These are phyloP conservation scores for Rhinogobio ventralis DNA, from an alignment of 2,797 vertebrate genomes.

Conservation along the genomic window DNA sequence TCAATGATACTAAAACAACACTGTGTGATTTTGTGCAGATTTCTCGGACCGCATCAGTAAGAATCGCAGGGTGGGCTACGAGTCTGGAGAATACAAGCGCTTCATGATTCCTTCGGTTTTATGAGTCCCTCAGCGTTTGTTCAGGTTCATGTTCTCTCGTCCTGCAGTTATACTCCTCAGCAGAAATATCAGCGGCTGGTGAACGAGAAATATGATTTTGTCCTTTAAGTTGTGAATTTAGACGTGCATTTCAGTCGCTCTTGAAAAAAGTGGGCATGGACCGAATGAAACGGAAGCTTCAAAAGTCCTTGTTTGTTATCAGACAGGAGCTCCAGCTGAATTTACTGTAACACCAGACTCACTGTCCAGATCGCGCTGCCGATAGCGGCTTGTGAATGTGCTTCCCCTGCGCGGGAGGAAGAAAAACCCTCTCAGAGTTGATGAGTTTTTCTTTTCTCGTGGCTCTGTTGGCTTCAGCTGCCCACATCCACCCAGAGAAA, in stretches of 20 bases:
- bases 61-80: slow-evolving; percentile 81
- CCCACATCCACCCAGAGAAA: slow-evolving; percentile 68
- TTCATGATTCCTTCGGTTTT: slow-evolving; percentile 74
- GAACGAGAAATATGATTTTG: slow-evolving; percentile 76
- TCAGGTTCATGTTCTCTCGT: not conserved
- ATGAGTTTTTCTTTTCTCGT: slow-evolving; percentile 42
- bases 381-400: slow-evolving; percentile 41
- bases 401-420: slow-evolving; percentile 44
- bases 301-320: not conserved
- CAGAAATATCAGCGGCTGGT: slow-evolving; percentile 94
- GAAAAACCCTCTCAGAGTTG: slow-evolving; percentile 33
- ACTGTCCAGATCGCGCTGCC: slow-evolving; percentile 45
- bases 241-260: no score
- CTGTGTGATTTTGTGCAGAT: no score
- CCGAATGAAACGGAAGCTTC: not conserved
- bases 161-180: slow-evolving; percentile 85
- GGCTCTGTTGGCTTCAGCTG: slow-evolving; percentile 59
- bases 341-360: slow-evolving; percentile 46
- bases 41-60: no score
- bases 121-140: not conserved
- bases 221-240: not conserved
- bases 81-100: slow-evolving; percentile 92
- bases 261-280: not conserved
- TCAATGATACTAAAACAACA: no score
- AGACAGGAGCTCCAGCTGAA: slow-evolving; percentile 41